phyloP scores from a whole-genome alignment of 2,888 invertebrate species.

The Baccha elongata region DNA sequence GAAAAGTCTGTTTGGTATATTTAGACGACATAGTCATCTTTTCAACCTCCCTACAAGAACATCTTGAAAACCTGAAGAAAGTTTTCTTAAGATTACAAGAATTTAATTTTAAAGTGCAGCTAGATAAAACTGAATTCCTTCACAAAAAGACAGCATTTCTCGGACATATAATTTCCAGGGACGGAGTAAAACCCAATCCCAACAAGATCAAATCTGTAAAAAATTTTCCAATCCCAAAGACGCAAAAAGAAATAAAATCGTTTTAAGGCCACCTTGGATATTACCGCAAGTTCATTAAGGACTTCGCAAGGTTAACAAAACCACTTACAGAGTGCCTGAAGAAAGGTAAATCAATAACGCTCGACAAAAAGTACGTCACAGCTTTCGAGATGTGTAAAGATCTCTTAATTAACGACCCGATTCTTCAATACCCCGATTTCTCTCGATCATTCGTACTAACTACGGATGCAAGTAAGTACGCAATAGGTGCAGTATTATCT shows the following conservation, averaged over 20 bases:
- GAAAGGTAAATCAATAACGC: neutral
- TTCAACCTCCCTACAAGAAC: neutral
- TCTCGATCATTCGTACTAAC: neutral
- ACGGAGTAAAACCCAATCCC: neutral
- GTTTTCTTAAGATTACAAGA: neutral
- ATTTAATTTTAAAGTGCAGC: neutral
- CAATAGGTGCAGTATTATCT: conserved; percentile 7
- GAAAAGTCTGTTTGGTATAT: neutral
- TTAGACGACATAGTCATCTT: neutral
- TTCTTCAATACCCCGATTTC: conserved; percentile 14
- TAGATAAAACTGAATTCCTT: conserved; percentile 1
- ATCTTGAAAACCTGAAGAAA: neutral
- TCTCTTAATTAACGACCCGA: neutral
- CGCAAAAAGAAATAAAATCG: neutral
- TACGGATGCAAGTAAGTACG: conserved; percentile 17
- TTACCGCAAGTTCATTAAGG: neutral
- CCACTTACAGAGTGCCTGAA: neutral
- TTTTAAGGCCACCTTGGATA: neutral
- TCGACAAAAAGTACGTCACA: neutral
- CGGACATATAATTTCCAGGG: neutral
- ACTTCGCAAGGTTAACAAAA: neutral
- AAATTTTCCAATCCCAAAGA: neutral
- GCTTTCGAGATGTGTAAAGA: neutral
- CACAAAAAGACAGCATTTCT: neutral
- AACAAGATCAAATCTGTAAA: neutral